Base-by-base conservation (phyloP, 2,113 vertebrate species). In the Prolemur simus region DNA sequence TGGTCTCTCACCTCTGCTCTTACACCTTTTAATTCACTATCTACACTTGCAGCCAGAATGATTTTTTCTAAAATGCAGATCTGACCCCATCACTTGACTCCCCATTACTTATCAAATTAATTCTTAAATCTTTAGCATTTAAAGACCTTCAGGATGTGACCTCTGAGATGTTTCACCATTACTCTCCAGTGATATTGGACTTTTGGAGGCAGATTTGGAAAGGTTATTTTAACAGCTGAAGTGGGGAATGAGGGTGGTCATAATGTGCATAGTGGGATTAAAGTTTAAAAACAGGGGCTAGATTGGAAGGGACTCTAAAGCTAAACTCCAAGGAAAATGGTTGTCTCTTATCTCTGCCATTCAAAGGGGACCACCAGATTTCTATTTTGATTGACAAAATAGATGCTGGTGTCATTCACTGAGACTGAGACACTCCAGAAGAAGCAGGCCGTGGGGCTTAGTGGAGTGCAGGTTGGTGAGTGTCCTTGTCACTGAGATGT, bases 21-120 rank as follows among this genome's bases (percentile, higher is more conserved):
- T 54, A 37, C 14, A 37, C 25, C 25, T 66, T 74, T 83, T 64
- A 93, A 63, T 54, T 82, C 10, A 76, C 39, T 34, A 91, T 34
- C 64, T 84, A 63, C 45, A 76, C 39, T 60, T 54, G 9, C 6
- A 96, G 2, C 34, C 39, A 54, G 20, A 81, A 23, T 94, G 25
- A 45, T 37, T 94, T 91, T 91, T 92, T 93, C 77, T 85, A 34
- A 94, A 86, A 49, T 77, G 4, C 9, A 81, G 81, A 71, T n/a
- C 64, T 66, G 64, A 84, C 1, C 14, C 6, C 45, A 88, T 60
- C 6, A 25, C 29, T 68, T 73, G 25, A 34, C 21, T 58, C 45
- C n/a, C 4, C 10, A 8, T 56, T 58, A 49, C 52, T 89, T 86
- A 81, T 18, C 66, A 95, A 93, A 56, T 64, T 73, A 60, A 78